phyloP scores from a whole-genome alignment of 2,113 vertebrate genomes.

The Stictonetta naevosa region DNA sequence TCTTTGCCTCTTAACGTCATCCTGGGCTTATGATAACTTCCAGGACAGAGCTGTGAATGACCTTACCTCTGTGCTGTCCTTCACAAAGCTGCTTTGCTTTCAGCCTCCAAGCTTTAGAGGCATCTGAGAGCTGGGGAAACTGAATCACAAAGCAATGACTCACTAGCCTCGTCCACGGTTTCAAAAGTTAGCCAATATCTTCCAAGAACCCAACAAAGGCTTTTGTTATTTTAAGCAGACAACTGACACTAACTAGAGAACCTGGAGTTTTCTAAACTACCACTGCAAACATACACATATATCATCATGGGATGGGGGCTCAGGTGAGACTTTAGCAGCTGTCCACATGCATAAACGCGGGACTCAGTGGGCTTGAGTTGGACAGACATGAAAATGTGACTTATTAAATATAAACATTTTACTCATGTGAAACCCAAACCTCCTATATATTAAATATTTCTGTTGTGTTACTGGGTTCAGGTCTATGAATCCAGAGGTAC shows the following conservation, averaged over 20 bases:
- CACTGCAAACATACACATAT: background rate
- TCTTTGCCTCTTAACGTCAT: background rate
- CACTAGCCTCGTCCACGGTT: background rate
- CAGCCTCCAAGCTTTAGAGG: background rate
- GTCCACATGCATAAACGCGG: accelerated
- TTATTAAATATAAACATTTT: background rate
- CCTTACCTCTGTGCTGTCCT: background rate
- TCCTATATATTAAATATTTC: background rate
- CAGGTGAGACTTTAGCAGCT: background rate
- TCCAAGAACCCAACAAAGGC: background rate
- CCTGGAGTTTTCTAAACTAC: background rate
- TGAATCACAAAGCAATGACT: background rate
- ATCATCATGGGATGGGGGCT: background rate
- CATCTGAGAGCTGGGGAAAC: background rate
- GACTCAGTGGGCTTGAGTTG: background rate
- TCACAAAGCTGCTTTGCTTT: background rate
- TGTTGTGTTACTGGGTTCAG: accelerated
- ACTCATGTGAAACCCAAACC: background rate
- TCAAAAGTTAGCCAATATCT: background rate
- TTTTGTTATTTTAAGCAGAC: background rate
- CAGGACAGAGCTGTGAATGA: background rate
- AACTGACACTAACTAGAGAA: background rate
- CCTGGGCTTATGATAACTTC: background rate
- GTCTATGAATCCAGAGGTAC: background rate
- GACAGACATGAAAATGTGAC: background rate